phyloP scores from a whole-genome alignment of 2,797 vertebrate species.

The Bryconaethiops microstoma region DNA sequence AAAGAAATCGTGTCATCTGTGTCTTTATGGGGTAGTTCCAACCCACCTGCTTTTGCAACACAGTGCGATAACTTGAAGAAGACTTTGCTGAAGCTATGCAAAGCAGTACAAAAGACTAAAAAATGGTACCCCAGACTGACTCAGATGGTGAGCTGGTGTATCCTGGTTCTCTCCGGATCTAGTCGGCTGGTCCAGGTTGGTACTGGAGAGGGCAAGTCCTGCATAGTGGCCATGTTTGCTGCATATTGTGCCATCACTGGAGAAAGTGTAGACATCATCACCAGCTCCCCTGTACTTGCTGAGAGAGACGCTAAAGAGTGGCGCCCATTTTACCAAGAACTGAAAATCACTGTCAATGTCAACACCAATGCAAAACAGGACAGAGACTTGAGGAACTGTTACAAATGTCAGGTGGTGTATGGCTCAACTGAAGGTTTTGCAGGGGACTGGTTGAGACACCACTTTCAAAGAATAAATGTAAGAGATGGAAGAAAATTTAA shows the following conservation, averaged over 20 bases:
- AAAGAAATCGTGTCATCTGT: conserved; percentile 30
- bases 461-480: conserved; percentile 49
- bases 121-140: conserved; percentile 58
- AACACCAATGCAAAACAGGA: conserved; percentile 54
- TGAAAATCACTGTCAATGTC: conserved; percentile 36
- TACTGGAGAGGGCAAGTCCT: conserved; percentile 73
- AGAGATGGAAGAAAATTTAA: conserved; percentile 56
- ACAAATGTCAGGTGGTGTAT: conserved; percentile 63
- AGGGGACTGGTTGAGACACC: conserved; percentile 58
- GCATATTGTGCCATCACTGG: conserved; percentile 54
- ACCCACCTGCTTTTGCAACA: background rate
- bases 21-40: background rate
- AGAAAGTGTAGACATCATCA: conserved; percentile 65
- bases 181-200: conserved; percentile 65
- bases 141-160: conserved; percentile 72
- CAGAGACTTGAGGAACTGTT: conserved; percentile 22
- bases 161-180: conserved; percentile 65
- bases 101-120: conserved; percentile 18
- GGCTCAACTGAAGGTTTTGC: conserved; percentile 63
- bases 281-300: conserved; percentile 66
- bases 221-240: conserved; percentile 73
- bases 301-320: conserved; percentile 55
- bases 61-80: background rate
- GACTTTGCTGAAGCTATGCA: background rate
- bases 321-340: background rate